These are phyloP conservation scores for Adrianichthys oophorus DNA, from an alignment of 2,797 vertebrate species.

Conservation along the genomic window DNA sequence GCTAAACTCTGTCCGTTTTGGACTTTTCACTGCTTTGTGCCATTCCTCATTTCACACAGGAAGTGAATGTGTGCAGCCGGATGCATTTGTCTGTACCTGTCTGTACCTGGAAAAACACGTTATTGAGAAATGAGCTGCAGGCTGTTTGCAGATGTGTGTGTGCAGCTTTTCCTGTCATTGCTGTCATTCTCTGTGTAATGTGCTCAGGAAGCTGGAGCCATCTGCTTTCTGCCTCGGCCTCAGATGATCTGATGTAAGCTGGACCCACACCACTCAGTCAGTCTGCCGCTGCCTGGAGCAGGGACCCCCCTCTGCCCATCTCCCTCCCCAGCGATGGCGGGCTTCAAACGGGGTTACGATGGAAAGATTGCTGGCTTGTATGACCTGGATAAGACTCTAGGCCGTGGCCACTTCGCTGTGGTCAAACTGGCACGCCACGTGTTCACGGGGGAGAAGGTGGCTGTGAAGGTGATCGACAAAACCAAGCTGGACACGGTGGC, in stretches of 20 bases:
- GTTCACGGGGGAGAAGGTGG: conserved; percentile 97
- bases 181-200: conserved; percentile 28
- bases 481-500: conserved; percentile 94
- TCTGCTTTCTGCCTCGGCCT: conserved; percentile 78
- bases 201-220: conserved; percentile 76
- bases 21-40: too few relatives aligned
- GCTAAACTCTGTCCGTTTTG: too few relatives aligned
- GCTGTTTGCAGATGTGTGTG: not conserved
- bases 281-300: conserved; percentile 42
- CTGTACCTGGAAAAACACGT: too few relatives aligned
- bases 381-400: conserved; percentile 96
- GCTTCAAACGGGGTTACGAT: conserved; percentile 95
- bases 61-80: too few relatives aligned
- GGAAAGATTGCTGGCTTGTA: conserved; percentile 98
- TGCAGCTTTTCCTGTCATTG: not conserved
- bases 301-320: conserved; percentile 49
- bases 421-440: conserved; percentile 97
- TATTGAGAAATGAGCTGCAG: not conserved
- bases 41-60: too few relatives aligned
- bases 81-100: too few relatives aligned
- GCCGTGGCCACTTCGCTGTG: conserved; percentile 96
- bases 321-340: conserved; percentile 83
- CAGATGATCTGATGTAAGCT: conserved; percentile 82
- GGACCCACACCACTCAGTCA: conserved; percentile 51
- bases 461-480: conserved; percentile 98